phyloP scores from a whole-genome alignment of 2,113 vertebrate species.

The Oceanites oceanicus region DNA sequence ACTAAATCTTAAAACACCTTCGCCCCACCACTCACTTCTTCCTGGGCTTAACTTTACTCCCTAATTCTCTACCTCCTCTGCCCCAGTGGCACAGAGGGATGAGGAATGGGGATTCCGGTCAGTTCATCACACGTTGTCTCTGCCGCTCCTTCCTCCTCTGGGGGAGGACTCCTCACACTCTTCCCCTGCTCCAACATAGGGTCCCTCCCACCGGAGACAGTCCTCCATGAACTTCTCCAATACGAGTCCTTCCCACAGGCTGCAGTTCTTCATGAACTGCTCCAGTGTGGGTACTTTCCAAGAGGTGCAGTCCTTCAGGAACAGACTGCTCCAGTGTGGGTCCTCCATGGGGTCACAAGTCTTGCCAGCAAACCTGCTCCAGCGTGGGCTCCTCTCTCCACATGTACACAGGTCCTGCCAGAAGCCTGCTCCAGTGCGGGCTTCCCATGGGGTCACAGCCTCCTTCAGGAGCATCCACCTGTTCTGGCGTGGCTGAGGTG shows the following conservation, averaged over 20 bases:
- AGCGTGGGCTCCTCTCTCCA: too few relatives aligned
- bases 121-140: background rate
- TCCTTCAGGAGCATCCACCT: background rate
- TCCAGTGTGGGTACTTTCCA: background rate
- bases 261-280: background rate
- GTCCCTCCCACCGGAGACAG: background rate
- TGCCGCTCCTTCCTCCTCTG: background rate
- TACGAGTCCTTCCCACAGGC: background rate
- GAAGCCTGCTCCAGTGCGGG: too few relatives aligned
- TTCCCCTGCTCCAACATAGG: background rate
- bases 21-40: background rate
- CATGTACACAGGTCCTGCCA: too few relatives aligned
- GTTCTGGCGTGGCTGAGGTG: background rate
- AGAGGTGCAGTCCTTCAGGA: background rate
- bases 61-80: background rate
- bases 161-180: background rate
- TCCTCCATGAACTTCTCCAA: background rate
- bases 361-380: background rate
- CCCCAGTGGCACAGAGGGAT: accelerated
- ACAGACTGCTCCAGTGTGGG: background rate
- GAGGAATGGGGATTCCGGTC: background rate
- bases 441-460: background rate
- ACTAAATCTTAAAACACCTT: background rate
- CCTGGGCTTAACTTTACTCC: background rate
- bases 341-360: background rate